Percentiles rank a stretch among this genome's conserved stretches.
These are phyloP conservation scores for Medauroidea extradentata DNA, from an alignment of 1,140 invertebrate species.

Conservation along the genomic window DNA sequence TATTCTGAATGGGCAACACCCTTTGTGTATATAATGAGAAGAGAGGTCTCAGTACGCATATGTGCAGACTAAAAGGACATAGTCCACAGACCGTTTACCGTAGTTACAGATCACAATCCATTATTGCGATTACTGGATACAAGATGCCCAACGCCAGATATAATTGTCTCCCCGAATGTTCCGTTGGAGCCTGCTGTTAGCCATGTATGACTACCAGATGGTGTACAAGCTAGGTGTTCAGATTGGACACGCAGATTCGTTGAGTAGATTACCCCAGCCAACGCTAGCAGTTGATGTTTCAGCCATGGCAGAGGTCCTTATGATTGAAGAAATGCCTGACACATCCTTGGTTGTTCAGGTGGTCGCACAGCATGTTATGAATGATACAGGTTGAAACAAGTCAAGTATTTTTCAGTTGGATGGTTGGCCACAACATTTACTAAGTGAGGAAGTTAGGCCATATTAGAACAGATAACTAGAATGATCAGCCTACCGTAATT, in stretches of 20 bases:
- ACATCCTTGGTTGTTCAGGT: conserved; percentile 3
- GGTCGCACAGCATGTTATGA: neutral
- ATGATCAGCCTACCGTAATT: neutral
- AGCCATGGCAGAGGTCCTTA: neutral
- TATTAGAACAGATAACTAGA: neutral
- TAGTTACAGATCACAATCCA: neutral
- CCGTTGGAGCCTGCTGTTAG: conserved; percentile 15
- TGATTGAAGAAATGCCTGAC: conserved; percentile 4
- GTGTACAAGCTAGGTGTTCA: neutral
- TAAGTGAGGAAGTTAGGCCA: neutral
- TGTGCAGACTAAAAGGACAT: no score
- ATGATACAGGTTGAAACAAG: neutral
- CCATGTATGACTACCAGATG: conserved; percentile 20
- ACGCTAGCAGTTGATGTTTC: neutral
- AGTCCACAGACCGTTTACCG: neutral
- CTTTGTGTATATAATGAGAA: no score
- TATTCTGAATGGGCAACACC: no score
- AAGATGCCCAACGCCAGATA: conserved; percentile 24
- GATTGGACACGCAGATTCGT: conserved; percentile 6
- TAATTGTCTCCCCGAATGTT: conserved; percentile 27
- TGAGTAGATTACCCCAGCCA: neutral
- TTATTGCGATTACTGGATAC: neutral
- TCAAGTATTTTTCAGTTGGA: neutral
- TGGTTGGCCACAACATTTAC: conserved; percentile 1
- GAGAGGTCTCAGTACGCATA: no score